Evolutionary conservation across 2,113 vertebrate species (phyloP).

Genomic region (Syngnathoides biaculeatus): DNA sequence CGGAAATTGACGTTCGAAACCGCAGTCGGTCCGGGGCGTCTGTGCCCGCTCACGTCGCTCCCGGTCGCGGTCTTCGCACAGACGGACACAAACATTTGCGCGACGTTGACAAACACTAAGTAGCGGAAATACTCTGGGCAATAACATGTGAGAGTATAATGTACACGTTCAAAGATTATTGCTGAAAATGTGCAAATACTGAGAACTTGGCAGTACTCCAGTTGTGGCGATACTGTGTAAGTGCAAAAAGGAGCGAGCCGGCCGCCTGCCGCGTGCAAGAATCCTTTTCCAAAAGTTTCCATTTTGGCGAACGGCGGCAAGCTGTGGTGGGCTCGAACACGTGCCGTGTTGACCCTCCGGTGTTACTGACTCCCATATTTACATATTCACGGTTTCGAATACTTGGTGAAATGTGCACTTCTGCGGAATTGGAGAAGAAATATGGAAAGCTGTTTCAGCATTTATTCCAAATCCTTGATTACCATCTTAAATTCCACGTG

Average conservation of each 20-base stretch:
- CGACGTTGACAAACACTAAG: no score
- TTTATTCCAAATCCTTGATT: background rate
- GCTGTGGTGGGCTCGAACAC: background rate
- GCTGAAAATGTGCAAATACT: no score
- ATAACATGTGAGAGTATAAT: no score
- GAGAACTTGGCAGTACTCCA: no score
- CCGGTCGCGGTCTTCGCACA: no score
- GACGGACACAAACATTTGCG: no score
- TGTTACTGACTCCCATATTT: slow-evolving; percentile 10
- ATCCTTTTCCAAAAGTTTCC: background rate
- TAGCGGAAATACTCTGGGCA: no score
- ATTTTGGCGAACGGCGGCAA: background rate
- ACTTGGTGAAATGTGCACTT: background rate
- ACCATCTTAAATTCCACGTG: background rate
- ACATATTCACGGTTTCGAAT: background rate
- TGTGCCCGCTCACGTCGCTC: background rate
- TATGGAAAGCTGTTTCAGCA: background rate
- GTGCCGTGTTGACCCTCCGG: background rate
- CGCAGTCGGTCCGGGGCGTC: background rate
- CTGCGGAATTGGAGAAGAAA: background rate
- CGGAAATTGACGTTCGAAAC: background rate
- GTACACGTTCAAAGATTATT: no score
- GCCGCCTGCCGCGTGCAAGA: background rate
- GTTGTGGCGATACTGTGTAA: no score
- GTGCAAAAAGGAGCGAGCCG: no score